Base-by-base conservation (phyloP, 2,113 vertebrate species). In the Ageneiosus marmoratus region DNA sequence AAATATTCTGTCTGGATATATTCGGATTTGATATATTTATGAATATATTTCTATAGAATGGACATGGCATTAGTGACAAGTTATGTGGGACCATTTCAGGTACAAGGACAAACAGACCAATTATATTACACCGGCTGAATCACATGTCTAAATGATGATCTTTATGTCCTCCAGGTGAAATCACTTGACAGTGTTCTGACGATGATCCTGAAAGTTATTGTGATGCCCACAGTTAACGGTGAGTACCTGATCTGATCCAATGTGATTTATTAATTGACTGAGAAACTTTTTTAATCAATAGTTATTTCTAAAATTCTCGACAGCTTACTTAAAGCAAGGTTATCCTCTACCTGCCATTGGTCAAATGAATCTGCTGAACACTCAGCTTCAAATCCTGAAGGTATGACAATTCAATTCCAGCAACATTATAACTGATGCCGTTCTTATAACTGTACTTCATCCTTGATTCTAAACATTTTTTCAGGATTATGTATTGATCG, bases 11-110 rank as follows among this genome's bases (percentile, higher is more conserved):
- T 41, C 37, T 41, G 37, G 5, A 41, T 5, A 41, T 41, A 41
- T 41, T 5, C 5, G 37, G 5, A 41, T 41, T 41, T 41, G 37
- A 41, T 3, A 41, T 5, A 41, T 41, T 2, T 41, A 41, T 41
- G 37, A 41, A 41, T 41, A 5, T 41, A 41, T 41, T 41, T 41
- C 37, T 41, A 89, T 85, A 95, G 94, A 79, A 70, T 94, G 80
- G 72, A 79, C 73, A 82, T 94, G 91, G 91, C 89, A 65, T 69
- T 93, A 85, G 79, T 1, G 79, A 89, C 84, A 16, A 94, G 91
- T 78, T 63, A 93, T 6, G 92, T 95, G n/a, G 94, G 94, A 79
- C 86, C 88, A 0, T 94, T 95, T 86, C 82, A 90, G 37, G 94
- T 94, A 86, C 87, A 6, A 7, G 29, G 88, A 84, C 46, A 60